phyloP scores from a whole-genome alignment of 2,888 invertebrate genomes.

The Napeogenes inachia region DNA sequence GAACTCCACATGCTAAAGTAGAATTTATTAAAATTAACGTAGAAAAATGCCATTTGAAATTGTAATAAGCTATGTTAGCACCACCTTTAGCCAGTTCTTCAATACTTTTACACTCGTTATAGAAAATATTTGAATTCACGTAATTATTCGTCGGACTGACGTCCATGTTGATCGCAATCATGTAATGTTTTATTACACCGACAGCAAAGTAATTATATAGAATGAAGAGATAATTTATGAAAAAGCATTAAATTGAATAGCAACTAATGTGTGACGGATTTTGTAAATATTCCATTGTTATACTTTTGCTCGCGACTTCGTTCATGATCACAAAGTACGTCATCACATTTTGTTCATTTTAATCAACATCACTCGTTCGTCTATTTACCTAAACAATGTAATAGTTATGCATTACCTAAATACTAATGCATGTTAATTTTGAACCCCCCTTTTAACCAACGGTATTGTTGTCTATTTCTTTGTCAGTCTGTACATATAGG shows the following conservation, averaged over 20 bases:
- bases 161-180: constrained; percentile 23
- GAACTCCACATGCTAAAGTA: constrained; percentile 41
- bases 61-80: constrained; percentile 48
- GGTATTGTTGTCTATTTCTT: too few relatives aligned
- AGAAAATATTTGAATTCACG: constrained; percentile 13
- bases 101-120: constrained; percentile 23
- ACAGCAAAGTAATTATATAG: neutral
- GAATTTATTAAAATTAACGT: constrained; percentile 56
- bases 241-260: constrained; percentile 41
- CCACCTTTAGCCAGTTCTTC: constrained; percentile 46
- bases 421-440: too few relatives aligned
- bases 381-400: too few relatives aligned
- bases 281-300: too few relatives aligned
- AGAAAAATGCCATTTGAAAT: constrained; percentile 53
- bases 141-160: constrained; percentile 19
- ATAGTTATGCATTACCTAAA: too few relatives aligned
- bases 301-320: neutral
- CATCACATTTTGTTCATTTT: too few relatives aligned
- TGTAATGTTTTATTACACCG: constrained; percentile 1
- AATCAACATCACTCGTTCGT: too few relatives aligned
- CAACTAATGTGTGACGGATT: constrained; percentile 27
- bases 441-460: too few relatives aligned
- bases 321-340: neutral
- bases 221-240: constrained; percentile 15
- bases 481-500: too few relatives aligned